Conservation (phyloP, 2,113 vertebrate species). For the Litocranius walleri region DNA sequence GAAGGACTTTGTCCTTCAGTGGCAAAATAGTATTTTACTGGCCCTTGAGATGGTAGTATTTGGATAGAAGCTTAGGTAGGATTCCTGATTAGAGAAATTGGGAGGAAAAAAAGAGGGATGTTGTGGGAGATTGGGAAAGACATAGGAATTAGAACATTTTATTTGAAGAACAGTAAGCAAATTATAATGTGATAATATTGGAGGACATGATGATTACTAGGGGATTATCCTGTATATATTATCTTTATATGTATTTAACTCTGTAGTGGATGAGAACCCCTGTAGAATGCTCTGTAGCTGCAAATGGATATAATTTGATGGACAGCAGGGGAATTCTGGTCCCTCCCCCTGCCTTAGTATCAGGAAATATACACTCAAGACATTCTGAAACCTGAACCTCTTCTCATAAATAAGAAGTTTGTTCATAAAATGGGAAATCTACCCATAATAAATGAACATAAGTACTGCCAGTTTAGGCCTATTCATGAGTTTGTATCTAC, state of each 20-base stretch:
- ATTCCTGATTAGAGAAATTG: neutral
- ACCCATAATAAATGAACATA: neutral
- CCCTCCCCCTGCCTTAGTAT: neutral
- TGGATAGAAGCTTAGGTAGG: neutral
- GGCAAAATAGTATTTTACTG: neutral
- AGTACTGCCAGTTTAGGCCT: neutral
- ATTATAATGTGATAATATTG: constrained; percentile 31
- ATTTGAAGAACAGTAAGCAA: neutral
- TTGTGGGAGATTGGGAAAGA: neutral
- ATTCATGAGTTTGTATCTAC: neutral
- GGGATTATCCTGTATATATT: neutral
- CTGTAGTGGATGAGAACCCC: neutral
- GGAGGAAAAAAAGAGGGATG: neutral
- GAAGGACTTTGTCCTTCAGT: neutral
- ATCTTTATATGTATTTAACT: neutral
- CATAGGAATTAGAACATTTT: neutral
- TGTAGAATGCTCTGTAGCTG: neutral
- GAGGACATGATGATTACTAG: neutral
- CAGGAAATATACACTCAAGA: neutral
- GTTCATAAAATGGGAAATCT: constrained; percentile 34
- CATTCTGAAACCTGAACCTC: constrained; percentile 7
- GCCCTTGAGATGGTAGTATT: neutral
- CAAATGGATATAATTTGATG: neutral
- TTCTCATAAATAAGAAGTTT: constrained; percentile 16
- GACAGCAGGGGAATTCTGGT: neutral